A percentile compares a stretch with the other conserved stretches of the same genome.
Evolutionary conservation across 2,113 vertebrate species (phyloP).

Genomic region (Ictidomys tridecemlineatus): DNA sequence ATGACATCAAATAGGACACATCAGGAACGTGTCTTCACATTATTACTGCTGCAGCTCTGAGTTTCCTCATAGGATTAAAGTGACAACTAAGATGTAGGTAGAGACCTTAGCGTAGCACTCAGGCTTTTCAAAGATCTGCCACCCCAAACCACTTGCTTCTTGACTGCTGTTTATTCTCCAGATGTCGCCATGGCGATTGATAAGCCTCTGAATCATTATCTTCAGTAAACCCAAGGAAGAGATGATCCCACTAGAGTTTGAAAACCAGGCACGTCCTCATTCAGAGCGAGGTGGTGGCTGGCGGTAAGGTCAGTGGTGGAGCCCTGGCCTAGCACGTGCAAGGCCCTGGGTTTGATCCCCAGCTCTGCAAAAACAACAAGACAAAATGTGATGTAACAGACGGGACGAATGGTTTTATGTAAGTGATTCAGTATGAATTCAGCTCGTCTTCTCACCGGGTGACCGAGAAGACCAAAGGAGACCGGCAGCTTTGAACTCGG

Average conservation of each 20-base stretch:
- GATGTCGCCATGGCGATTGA: not conserved
- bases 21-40: not conserved
- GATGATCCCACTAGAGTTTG: not conserved
- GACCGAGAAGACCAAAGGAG: not conserved
- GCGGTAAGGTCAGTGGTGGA: too few relatives aligned
- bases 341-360: too few relatives aligned
- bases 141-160: not conserved
- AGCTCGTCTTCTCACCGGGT: not conserved
- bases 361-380: not conserved
- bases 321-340: too few relatives aligned
- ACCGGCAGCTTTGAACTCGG: not conserved
- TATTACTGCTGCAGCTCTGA: not conserved
- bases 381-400: not conserved
- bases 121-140: not conserved
- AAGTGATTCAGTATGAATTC: not conserved
- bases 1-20: not conserved
- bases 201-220: not conserved
- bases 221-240: not conserved
- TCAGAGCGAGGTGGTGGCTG: not conserved
- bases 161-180: not conserved
- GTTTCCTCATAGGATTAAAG: not conserved
- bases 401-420: not conserved
- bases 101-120: not conserved
- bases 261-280: not conserved
- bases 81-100: not conserved